phyloP scores from a whole-genome alignment of 2,888 invertebrate species.

The Sisyra nigra region DNA sequence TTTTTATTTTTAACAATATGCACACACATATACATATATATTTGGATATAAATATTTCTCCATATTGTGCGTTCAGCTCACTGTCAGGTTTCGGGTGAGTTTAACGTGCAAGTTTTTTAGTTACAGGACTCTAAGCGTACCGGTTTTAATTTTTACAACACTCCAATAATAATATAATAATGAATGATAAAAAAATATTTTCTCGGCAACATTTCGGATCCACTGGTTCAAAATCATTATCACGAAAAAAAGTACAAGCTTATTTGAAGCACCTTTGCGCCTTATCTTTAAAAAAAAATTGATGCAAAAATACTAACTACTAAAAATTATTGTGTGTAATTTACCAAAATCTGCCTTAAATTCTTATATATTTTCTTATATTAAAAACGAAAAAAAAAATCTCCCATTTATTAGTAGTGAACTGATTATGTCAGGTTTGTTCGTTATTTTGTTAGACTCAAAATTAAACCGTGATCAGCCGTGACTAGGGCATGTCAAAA shows the following conservation, averaged over 20 bases:
- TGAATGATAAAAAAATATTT: constrained; percentile 15
- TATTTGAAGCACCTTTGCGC: constrained; percentile 57
- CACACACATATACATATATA: constrained; percentile 24
- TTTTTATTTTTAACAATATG: constrained; percentile 28
- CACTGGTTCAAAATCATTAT: constrained; percentile 38
- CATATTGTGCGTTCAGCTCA: not conserved
- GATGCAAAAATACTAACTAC: constrained; percentile 24
- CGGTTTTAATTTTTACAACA: constrained; percentile 13
- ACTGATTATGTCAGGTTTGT: constrained; percentile 12
- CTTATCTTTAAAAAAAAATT: constrained; percentile 43
- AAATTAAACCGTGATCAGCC: not conserved
- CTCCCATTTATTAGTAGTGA: constrained; percentile 30
- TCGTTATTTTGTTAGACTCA: constrained; percentile 4
- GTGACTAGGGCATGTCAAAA: not conserved
- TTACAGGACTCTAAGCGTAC: constrained; percentile 3
- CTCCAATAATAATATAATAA: constrained; percentile 16
- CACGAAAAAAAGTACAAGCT: constrained; percentile 54
- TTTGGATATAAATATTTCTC: constrained; percentile 6
- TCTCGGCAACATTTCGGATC: constrained; percentile 33
- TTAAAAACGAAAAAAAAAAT: constrained; percentile 29
- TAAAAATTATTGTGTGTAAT: constrained; percentile 32
- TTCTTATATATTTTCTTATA: constrained; percentile 39
- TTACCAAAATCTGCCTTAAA: constrained; percentile 49
- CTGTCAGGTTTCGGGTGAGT: not conserved
- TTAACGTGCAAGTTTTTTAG: constrained; percentile 2